Percentiles rank a stretch among this genome's conserved stretches.
These are phyloP conservation scores for Eilema depressum DNA, from an alignment of 2,888 invertebrate species.

Conservation along the genomic window DNA sequence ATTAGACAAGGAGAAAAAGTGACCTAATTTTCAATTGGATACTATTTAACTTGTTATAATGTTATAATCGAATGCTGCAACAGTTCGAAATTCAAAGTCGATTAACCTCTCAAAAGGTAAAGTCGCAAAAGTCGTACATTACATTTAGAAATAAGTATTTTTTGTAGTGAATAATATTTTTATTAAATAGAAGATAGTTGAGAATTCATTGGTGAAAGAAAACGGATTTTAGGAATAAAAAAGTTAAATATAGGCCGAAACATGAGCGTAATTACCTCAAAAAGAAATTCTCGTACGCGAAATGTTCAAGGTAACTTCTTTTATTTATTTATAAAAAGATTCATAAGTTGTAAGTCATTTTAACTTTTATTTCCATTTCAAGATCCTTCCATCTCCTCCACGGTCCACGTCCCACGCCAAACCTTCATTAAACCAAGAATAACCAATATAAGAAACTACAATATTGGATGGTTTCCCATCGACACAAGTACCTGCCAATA, in stretches of 20 bases:
- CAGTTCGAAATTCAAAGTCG: conserved; percentile 37
- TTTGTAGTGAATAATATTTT: conserved; percentile 37
- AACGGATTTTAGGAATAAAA: conserved; percentile 19
- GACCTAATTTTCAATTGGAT: neutral
- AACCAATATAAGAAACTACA: conserved; percentile 61
- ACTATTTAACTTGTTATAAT: neutral
- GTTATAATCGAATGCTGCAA: conserved; percentile 21
- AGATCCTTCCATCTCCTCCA: conserved; percentile 78
- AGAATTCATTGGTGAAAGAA: conserved; percentile 16
- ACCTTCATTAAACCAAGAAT: conserved; percentile 67
- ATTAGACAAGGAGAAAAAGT: conserved; percentile 28
- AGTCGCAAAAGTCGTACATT: conserved; percentile 25
- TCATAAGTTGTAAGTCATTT: neutral
- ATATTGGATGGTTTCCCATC: conserved; percentile 68
- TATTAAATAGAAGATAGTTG: conserved; percentile 22
- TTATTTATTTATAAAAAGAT: neutral
- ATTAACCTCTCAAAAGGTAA: conserved; percentile 30
- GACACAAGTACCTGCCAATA: conserved; percentile 71
- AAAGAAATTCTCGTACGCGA: conserved; percentile 46
- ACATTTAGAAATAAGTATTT: conserved; percentile 30
- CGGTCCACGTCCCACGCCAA: conserved; percentile 59
- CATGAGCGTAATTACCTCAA: conserved; percentile 63
- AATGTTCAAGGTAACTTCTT: conserved; percentile 66
- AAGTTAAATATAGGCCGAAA: conserved; percentile 43
- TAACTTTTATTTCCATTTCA: conserved; percentile 51